phyloP scores from a whole-genome alignment of 2,888 invertebrate genomes.

The Volucella bombylans region DNA sequence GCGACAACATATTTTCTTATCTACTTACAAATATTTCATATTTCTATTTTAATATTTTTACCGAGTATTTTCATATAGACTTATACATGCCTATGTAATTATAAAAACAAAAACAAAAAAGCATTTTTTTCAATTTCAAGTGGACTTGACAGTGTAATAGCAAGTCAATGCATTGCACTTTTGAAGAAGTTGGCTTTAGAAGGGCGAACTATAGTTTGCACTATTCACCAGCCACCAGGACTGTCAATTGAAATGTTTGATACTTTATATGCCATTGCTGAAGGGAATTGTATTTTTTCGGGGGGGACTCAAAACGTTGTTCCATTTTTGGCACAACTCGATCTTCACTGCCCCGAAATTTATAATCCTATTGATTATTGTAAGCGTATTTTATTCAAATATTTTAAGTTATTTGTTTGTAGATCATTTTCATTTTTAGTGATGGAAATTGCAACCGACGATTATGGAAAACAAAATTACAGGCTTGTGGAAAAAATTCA shows the following conservation, averaged over 20 bases:
- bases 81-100: neutral
- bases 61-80: neutral
- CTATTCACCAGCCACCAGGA: conserved; percentile 96
- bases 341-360: conserved; percentile 91
- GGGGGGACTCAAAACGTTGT: conserved; percentile 90
- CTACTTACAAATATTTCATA: neutral
- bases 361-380: conserved; percentile 96
- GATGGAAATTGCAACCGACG: conserved; percentile 91
- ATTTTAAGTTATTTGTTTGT: neutral
- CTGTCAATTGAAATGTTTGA: conserved; percentile 94
- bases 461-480: conserved; percentile 86
- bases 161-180: conserved; percentile 91
- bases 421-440: conserved; percentile 83
- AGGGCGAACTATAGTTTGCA: conserved; percentile 93
- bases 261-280: conserved; percentile 91
- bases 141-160: conserved; percentile 91
- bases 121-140: conserved; percentile 82
- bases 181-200: conserved; percentile 91
- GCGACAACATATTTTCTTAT: neutral
- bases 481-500: conserved; percentile 85
- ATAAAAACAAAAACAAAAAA: neutral
- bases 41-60: neutral
- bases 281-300: conserved; percentile 90
- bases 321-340: conserved; percentile 88
- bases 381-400: conserved; percentile 82